Evolutionary conservation across 37 sponge, comb jelly and placozoan species (phyloP), one percentile per base, ranked within the genome.

Genomic region (Mnemiopsis leidyi): DNA sequence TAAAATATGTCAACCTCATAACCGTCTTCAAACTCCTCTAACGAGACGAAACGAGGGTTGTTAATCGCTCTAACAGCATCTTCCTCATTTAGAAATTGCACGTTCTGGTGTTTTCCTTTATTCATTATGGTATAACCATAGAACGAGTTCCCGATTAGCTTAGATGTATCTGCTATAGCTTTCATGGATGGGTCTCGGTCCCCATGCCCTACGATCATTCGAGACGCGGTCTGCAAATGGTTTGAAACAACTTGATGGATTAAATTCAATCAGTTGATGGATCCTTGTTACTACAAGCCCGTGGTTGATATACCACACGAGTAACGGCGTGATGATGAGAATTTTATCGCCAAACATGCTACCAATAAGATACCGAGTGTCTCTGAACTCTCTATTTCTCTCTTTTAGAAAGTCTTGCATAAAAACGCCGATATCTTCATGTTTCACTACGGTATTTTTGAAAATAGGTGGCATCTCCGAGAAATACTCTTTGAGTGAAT

Each of bases 311-410:
- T 79, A 79, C 82, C 82, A 79, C 36, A 7, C 1, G 20, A 79
- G 3, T 31, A 79, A 29, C 21, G 82, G 82, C 32, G 82, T 79
- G 82, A 79, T 79, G 5, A 79, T 7, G 2, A 79, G 82, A 18
- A 79, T 79, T 36, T 79, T 79, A 31, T 36, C 32, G 2, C 82
- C 82, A 34, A 79, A 79, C 82, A 79, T 79, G 5, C 36, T 33
- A 31, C 82, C 82, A 79, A 79, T 79, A 1, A 79, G 21, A 79
- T 79, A 36, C 21, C 36, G 34, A 18, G 37, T 32, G 23, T 23
- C 36, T 2, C 7, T 3, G 21, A 79, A 79, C 36, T 30, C 7
- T 31, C 32, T 32, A 5, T 36, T 3, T 23, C 36, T 23, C 7
- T 79, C 82, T 36, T 35, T 16, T 7, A 79, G 82, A 79, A 23